A percentile compares a stretch with the other conserved stretches of the same genome.
phyloP scores from a whole-genome alignment of 2,888 invertebrate genomes.

The Sepiola atlantica region DNA sequence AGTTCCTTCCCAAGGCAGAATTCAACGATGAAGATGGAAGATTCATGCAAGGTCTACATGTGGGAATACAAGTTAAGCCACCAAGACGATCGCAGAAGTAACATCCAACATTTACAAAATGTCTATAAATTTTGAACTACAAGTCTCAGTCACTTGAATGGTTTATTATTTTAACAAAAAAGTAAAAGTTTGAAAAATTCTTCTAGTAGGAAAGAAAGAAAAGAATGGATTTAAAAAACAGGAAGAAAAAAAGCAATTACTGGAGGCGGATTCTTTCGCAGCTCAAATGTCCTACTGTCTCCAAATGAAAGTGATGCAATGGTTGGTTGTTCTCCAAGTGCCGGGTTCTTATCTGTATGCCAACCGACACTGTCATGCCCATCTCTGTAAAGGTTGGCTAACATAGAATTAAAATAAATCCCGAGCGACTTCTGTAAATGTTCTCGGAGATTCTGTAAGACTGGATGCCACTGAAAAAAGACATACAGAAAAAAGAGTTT shows the following conservation, averaged over 20 bases:
- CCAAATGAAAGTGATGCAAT: conserved; percentile 75
- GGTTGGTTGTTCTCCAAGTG: conserved; percentile 73
- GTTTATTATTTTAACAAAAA: too few species aligned
- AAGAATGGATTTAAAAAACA: neutral
- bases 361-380: conserved; percentile 76
- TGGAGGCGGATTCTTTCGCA: conserved; percentile 72
- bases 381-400: conserved; percentile 76
- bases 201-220: neutral
- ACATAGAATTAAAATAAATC: conserved; percentile 76
- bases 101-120: too few species aligned
- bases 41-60: too few species aligned
- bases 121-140: too few species aligned
- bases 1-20: too few species aligned
- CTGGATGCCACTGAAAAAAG: conserved; percentile 70
- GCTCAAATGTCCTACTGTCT: conserved; percentile 74
- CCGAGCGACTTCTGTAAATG: conserved; percentile 72
- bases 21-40: too few species aligned
- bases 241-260: conserved; percentile 60
- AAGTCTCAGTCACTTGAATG: too few species aligned
- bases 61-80: too few species aligned
- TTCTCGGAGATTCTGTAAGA: conserved; percentile 65
- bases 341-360: conserved; percentile 76
- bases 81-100: too few species aligned
- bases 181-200: neutral
- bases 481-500: neutral